phyloP scores from a whole-genome alignment of 2,888 invertebrate species.

The Scrobipalpa atriplicella region DNA sequence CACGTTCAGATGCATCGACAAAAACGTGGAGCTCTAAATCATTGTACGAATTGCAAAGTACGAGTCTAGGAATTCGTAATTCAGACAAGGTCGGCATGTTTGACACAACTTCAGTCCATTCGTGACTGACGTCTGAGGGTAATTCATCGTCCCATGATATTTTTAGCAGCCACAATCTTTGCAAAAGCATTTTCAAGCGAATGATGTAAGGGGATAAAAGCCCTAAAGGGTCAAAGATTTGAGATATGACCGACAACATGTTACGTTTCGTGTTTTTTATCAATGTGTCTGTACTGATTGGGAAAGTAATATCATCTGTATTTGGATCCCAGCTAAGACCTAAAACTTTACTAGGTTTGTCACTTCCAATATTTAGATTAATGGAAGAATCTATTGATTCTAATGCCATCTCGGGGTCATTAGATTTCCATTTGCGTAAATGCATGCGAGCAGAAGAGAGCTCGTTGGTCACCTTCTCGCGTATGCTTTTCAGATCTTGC shows the following conservation, averaged over 20 bases:
- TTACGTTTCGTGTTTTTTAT: constrained; percentile 35
- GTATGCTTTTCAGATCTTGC: constrained; percentile 29
- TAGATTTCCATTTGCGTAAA: constrained; percentile 34
- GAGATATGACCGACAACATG: constrained; percentile 36
- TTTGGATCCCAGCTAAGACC: constrained; percentile 36
- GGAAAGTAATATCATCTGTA: constrained; percentile 32
- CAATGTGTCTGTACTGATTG: background rate
- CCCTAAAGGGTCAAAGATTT: constrained; percentile 42
- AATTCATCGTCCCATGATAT: constrained; percentile 41
- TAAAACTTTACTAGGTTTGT: constrained; percentile 32
- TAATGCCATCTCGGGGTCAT: constrained; percentile 34
- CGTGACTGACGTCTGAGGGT: constrained; percentile 7
- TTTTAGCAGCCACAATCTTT: constrained; percentile 39
- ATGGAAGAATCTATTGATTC: constrained; percentile 24
- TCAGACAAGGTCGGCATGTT: constrained; percentile 31
- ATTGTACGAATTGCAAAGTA: constrained; percentile 34
- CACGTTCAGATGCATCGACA: constrained; percentile 42
- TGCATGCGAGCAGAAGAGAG: constrained; percentile 38
- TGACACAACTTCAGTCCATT: constrained; percentile 8
- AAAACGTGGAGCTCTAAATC: constrained; percentile 40
- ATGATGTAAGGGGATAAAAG: constrained; percentile 39
- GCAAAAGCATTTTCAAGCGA: constrained; percentile 38
- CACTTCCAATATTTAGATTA: constrained; percentile 33
- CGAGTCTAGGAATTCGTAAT: constrained; percentile 37
- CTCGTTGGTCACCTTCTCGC: constrained; percentile 30